Evolutionary conservation across 1,140 invertebrate species (phyloP).

Genomic region (Laupala kohalensis): DNA sequence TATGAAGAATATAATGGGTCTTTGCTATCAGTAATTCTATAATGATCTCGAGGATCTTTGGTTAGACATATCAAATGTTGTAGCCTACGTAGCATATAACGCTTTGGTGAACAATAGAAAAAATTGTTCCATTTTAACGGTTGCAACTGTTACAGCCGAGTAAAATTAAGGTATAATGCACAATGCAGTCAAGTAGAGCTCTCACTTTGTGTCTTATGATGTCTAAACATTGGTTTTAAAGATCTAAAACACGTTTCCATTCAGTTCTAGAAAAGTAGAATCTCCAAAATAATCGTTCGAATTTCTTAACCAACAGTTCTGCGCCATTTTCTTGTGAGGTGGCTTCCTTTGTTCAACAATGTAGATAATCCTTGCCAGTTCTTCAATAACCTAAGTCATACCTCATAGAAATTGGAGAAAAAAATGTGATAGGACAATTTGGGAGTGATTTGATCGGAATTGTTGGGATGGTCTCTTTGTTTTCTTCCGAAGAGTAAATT

Average conservation of each 20-base stretch:
- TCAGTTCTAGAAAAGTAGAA: background rate
- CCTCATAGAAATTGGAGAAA: no score
- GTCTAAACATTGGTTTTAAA: background rate
- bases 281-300: slow-evolving; percentile 12
- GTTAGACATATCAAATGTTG: background rate
- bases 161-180: background rate
- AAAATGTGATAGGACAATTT: no score
- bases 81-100: background rate
- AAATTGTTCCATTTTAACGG: background rate
- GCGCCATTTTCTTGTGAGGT: no score
- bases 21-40: background rate
- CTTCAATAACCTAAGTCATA: no score
- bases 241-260: background rate
- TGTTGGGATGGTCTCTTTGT: no score
- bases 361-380: no score
- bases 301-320: no score
- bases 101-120: background rate
- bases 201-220: background rate
- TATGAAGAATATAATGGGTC: background rate
- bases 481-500: no score
- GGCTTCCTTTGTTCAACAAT: no score
- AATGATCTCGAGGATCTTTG: background rate
- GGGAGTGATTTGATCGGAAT: no score
- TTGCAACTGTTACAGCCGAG: background rate
- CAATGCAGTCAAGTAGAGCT: background rate